Evolutionary conservation across 2,888 invertebrate genomes (phyloP), one percentile per base, ranked within the genome.

Genomic region (Hirtodrosophila confusa): DNA sequence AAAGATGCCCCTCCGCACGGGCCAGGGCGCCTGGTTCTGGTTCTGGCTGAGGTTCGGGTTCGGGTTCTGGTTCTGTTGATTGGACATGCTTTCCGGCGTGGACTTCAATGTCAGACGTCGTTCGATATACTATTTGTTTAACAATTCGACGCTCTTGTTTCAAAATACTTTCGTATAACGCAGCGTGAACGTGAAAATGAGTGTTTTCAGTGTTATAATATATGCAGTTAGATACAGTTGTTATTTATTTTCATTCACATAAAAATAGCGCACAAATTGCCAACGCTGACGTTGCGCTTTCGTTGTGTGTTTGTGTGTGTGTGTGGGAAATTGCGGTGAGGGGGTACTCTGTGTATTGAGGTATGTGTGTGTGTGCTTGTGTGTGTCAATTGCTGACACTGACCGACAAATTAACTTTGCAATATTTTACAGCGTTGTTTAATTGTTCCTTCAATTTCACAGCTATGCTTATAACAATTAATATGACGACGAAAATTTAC

Each of bases 1-100:
- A 73, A 93, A 92, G 66, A 93, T 91, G 54, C 93, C 94, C 85
- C 94, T 94, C 86, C 93, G 93, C 80, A 96, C 94, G 74, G 95
- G 94, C 96, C 96, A 95, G 90, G 95, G 95, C 85, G 94, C 95
- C 90, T 94, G 94, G 88, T 76, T 60, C 23, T 29, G 6, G 27
- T 7, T 27, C 27, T 1, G n/a, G n/a, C n/a, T n/a, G n/a, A n/a
- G 94, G 88, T 76, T 60, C 23, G 36, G 6, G 27, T 7, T 27
- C 27, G 27, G 17, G 17, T 17, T 17, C 17, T 17, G 1, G 17
- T 17, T 17, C 17, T 60, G 70, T 29, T 62, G 43, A 40, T 93
- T 93, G 88, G 93, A 93, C 90, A 90, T 89, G 43, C 3, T 66
- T 24, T 3, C 10, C 40, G 17, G 24, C 7, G 43, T 12, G 36